Evolutionary conservation across 2,113 vertebrate genomes (phyloP), one percentile per base, ranked within the genome.

Genomic region (Megalops atlanticus): DNA sequence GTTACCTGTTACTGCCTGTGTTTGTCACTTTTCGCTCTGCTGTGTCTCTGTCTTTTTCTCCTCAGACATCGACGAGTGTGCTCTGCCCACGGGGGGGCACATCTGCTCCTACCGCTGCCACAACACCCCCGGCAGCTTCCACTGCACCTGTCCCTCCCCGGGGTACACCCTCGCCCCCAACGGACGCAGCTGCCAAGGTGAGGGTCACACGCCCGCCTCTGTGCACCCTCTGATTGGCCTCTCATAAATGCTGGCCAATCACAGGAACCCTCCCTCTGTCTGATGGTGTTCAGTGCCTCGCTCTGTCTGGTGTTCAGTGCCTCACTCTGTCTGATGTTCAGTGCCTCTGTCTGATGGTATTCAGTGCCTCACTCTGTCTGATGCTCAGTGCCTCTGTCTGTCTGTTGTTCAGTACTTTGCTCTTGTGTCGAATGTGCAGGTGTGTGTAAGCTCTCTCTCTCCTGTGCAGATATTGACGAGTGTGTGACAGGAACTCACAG

Each of bases 81-180:
- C 94, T 0, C 96, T 96, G 88, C 96, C 94, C 12, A 89, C 94
- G 0, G 92, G 96, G 49, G 95, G 95, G 43, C 93, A 97, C 72
- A 93, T 98, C 54, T 99, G 98, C 74, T 92, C 95, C 33, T 99
- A 97, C 89, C 96, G 96, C 89, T 99, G 98, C 1, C 58, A 98
- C 72, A 99, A 99, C 0, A 91, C 95, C 49, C 95, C 96, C 0
- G 98, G 98, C 45, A 99, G 97, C 87, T 99, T 98, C 85, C 93
- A 95, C 79, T 99, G 98, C 1, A 92, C 94, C 0, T 99, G 98
- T 82, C 97, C 98, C 0, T 96, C 97, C 85, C 91, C 90, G 36
- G 98, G 98, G 43, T 99, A 98, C 82, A 91, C 93, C 81, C 94
- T 97, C 94, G 94, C 94, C 58, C 93, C 95, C 54, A 98, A 96